These are phyloP conservation scores for Myodes glareolus DNA, from an alignment of 2,113 vertebrate genomes.

Conservation along the genomic window DNA sequence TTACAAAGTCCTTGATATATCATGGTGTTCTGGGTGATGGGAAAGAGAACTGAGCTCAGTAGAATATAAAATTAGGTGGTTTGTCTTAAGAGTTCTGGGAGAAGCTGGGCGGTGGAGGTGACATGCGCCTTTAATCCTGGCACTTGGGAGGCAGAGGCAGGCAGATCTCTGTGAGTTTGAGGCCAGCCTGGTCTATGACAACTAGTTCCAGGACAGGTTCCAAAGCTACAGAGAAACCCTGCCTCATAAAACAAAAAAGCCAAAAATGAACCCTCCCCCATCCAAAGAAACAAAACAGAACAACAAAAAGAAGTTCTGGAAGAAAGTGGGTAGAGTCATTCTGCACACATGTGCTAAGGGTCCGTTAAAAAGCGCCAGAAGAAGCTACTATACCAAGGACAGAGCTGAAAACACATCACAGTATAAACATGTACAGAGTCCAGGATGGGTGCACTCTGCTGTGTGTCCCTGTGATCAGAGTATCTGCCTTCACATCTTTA, in stretches of 20 bases:
- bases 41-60: not conserved
- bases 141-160: too few relatives aligned
- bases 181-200: too few relatives aligned
- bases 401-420: not conserved
- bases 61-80: not conserved
- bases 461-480: not conserved
- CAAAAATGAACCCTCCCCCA: too few relatives aligned
- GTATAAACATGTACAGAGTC: not conserved
- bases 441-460: not conserved
- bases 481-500: not conserved
- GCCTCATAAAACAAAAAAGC: too few relatives aligned
- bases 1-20: not conserved
- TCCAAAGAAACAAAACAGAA: too few relatives aligned
- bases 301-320: too few relatives aligned
- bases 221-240: too few relatives aligned
- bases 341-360: not conserved
- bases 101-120: not conserved
- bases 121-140: too few relatives aligned
- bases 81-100: not conserved
- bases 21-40: fast-evolving
- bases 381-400: not conserved
- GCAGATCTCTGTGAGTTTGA: too few relatives aligned
- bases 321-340: not conserved
- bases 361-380: not conserved
- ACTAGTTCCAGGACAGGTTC: too few relatives aligned